Base-by-base conservation (phyloP, 2,797 vertebrate species). In the Silurus lanzhouensis region DNA sequence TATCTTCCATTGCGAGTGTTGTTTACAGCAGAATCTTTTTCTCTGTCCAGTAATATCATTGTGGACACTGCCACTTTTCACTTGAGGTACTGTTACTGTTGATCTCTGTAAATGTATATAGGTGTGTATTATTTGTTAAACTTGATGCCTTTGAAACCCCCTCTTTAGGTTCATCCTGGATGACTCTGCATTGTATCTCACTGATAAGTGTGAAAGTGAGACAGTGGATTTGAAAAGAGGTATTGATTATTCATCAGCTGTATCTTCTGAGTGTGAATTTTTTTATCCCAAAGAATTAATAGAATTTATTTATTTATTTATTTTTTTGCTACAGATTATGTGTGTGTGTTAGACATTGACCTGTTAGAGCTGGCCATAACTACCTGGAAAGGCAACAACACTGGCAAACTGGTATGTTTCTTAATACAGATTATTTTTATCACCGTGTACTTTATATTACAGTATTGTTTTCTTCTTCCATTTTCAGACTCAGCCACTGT, bases 51-150 rank as follows among this genome's bases (percentile, higher is more conserved):
- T 88, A 98, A 98, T 86, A 98, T 98, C 85, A 96, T 98, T 46
- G 96, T 98, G 82, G 97, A 98, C 91, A 98, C 97, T 0, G 95
- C 97, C 0, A 97, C 97, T 86, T 98, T 98, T 91, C 95, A 97
- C 91, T 97, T 98, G 92, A 96, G 97, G 97, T 98, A 94, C 14
- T 74, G 15, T 15, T 57, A n/a, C 17, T 6, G 14, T 13, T 71
- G 48, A 25, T 4, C 7, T 68, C 55, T 44, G 13, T 77, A 9
- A 76, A 3, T 58, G 10, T 76, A 55, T 14, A 27, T 13, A 0
- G 31, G 72, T 75, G 2, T 19, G 2, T n/a, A 31, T 55, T 82
- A 17, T 84, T 61, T 22, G 17, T 82, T 78, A 20, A 72, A 55
- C 8, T 46, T 58, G 66, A 86, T 63, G 6, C 1, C 25, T 82